Percentiles rank a stretch among this genome's conserved stretches.
Conservation (phyloP, 2,888 invertebrate genomes). For the Thymelicus sylvestris region DNA sequence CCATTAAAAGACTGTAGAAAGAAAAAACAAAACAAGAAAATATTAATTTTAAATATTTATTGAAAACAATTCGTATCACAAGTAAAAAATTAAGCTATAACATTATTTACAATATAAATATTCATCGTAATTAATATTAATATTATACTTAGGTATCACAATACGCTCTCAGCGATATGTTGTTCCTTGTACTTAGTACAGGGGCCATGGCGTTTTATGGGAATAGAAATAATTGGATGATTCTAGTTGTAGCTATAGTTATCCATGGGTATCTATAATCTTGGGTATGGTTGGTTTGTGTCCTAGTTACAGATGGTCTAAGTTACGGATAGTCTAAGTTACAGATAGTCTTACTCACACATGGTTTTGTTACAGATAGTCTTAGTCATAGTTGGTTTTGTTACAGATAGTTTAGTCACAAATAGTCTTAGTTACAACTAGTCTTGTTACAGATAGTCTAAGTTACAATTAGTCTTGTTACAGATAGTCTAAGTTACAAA, state of each 20-base stretch:
- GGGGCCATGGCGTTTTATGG: neutral
- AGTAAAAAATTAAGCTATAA: constrained; percentile 27
- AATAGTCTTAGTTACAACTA: no score
- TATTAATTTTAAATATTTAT: constrained; percentile 35
- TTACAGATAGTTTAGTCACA: neutral
- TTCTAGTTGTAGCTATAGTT: no score
- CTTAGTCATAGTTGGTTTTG: neutral
- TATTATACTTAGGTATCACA: constrained; percentile 29
- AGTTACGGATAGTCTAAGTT: no score
- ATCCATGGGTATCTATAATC: neutral
- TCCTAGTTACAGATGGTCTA: neutral
- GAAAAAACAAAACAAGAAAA: neutral
- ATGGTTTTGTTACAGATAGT: neutral
- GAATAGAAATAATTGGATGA: no score
- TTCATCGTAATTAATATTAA: constrained; percentile 14
- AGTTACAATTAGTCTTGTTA: neutral
- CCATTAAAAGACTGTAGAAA: no score
- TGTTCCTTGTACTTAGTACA: constrained; percentile 3
- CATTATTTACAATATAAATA: constrained; percentile 38
- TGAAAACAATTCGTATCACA: constrained; percentile 40
- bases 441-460: neutral
- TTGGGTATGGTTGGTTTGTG: neutral
- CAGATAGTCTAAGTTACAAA: neutral
- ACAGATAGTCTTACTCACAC: neutral
- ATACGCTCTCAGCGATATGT: constrained; percentile 12